phyloP scores from a whole-genome alignment of 2,888 invertebrate species.

The Liodrosophila aerea region DNA sequence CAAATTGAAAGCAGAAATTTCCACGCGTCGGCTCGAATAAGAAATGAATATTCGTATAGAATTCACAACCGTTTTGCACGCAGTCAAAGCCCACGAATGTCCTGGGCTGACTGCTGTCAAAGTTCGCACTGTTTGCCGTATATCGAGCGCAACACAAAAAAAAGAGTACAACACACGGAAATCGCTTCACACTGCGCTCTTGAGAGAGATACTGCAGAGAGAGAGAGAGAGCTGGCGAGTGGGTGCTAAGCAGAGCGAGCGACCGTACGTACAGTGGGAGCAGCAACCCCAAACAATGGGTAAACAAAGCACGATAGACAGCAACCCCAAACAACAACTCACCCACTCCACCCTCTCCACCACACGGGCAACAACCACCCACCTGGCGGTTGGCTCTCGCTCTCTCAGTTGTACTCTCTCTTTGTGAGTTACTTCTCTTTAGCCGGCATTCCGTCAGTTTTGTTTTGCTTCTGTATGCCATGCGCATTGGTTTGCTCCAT shows the following conservation, averaged over 20 bases:
- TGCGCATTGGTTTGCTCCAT: slow-evolving; percentile 56
- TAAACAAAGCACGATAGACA: slow-evolving; percentile 60
- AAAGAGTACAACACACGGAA: slow-evolving; percentile 64
- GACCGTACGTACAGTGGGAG: slow-evolving; percentile 4
- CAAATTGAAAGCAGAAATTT: slow-evolving; percentile 27
- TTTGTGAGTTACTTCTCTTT: slow-evolving; percentile 1
- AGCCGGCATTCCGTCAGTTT: slow-evolving; percentile 54
- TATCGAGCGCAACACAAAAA: slow-evolving; percentile 15
- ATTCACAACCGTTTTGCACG: slow-evolving; percentile 79
- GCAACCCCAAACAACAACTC: slow-evolving; percentile 61
- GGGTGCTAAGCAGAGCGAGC: no score
- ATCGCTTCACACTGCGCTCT: slow-evolving; percentile 42
- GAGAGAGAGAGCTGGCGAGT: no score
- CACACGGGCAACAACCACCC: slow-evolving; percentile 49
- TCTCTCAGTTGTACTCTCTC: slow-evolving; percentile 1
- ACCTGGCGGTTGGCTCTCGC: slow-evolving; percentile 15
- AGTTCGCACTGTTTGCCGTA: slow-evolving; percentile 36
- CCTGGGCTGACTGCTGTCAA: slow-evolving; percentile 53
- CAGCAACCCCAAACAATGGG: slow-evolving; percentile 64
- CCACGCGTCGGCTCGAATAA: slow-evolving; percentile 47
- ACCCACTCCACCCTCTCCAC: no score
- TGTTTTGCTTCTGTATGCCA: slow-evolving; percentile 43
- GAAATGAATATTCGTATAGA: slow-evolving; percentile 8
- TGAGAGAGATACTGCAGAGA: no score
- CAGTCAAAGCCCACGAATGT: slow-evolving; percentile 79